Conservation (phyloP, 2,113 vertebrate genomes). For the Reinhardtius hippoglossoides region DNA sequence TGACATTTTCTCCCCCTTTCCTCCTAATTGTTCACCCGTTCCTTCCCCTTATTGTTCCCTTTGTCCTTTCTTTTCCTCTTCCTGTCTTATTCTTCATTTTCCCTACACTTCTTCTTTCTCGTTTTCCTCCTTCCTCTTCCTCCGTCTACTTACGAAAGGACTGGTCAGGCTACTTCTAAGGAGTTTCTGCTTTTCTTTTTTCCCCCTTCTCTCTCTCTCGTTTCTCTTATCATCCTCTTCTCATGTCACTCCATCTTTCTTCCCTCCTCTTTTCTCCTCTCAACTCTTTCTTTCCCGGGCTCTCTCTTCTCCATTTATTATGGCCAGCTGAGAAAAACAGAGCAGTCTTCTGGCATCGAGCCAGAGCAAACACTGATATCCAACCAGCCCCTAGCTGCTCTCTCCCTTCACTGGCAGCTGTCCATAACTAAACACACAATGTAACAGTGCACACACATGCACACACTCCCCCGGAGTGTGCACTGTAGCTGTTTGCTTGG, state of each 20-base stretch:
- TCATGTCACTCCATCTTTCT: not conserved
- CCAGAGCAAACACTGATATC: slow-evolving; percentile 78
- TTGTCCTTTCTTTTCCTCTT: slow-evolving; percentile 37
- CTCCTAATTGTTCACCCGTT: not conserved
- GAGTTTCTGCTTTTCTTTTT: no score
- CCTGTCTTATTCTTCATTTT: slow-evolving; percentile 25
- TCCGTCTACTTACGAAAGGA: slow-evolving; percentile 1
- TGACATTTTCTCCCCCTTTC: not conserved
- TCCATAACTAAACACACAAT: slow-evolving; percentile 74
- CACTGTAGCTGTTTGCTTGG: slow-evolving; percentile 68
- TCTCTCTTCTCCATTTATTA: slow-evolving; percentile 55
- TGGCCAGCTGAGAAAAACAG: slow-evolving; percentile 70
- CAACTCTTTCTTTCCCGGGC: not conserved
- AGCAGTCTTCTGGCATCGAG: slow-evolving; percentile 56
- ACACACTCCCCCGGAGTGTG: slow-evolving; percentile 59
- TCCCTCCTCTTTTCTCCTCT: not conserved
- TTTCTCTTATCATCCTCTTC: not conserved
- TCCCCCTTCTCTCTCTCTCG: no score
- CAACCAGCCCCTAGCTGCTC: slow-evolving; percentile 49
- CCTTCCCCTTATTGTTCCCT: slow-evolving; percentile 46
- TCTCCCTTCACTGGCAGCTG: slow-evolving; percentile 69
- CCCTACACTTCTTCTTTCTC: not conserved
- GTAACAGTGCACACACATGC: slow-evolving; percentile 58
- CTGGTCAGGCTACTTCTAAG: not conserved
- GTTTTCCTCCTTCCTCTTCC: slow-evolving; percentile 8